These are phyloP conservation scores for Trichonephila clavipes DNA, from an alignment of 1,140 invertebrate genomes.

Conservation along the genomic window DNA sequence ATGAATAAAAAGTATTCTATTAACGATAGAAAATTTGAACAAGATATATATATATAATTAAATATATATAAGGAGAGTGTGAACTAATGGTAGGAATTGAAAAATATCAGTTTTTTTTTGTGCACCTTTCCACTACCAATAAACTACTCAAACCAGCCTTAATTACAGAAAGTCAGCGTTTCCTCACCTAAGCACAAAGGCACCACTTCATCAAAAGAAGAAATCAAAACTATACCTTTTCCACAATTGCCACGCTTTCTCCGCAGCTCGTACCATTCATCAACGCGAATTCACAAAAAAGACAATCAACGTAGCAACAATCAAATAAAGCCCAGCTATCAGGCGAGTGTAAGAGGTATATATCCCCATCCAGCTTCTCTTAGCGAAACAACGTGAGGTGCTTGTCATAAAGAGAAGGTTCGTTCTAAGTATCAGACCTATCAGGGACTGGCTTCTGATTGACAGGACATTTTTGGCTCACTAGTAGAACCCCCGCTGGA, in stretches of 20 bases:
- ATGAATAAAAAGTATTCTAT: too few species aligned
- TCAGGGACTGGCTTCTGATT: constrained; percentile 26
- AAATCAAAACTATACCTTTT: neutral
- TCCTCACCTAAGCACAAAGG: neutral
- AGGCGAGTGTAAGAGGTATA: constrained; percentile 12
- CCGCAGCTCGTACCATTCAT: neutral
- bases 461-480: constrained; percentile 32
- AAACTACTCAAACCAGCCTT: neutral
- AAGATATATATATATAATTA: too few species aligned
- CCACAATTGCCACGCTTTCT: neutral
- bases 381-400: constrained; percentile 42
- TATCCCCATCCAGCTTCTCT: constrained; percentile 35
- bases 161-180: neutral
- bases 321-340: constrained; percentile 34
- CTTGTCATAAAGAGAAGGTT: constrained; percentile 44
- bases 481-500: neutral
- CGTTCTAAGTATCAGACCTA: neutral
- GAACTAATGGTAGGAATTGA: too few species aligned
- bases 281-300: constrained; percentile 5
- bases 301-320: neutral
- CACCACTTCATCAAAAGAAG: neutral
- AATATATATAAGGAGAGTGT: too few species aligned
- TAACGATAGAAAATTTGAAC: too few species aligned
- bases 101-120: too few species aligned
- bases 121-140: too few species aligned